These are phyloP conservation scores for Thaumetopoea pityocampa DNA, from an alignment of 1,140 invertebrate genomes.

Conservation along the genomic window DNA sequence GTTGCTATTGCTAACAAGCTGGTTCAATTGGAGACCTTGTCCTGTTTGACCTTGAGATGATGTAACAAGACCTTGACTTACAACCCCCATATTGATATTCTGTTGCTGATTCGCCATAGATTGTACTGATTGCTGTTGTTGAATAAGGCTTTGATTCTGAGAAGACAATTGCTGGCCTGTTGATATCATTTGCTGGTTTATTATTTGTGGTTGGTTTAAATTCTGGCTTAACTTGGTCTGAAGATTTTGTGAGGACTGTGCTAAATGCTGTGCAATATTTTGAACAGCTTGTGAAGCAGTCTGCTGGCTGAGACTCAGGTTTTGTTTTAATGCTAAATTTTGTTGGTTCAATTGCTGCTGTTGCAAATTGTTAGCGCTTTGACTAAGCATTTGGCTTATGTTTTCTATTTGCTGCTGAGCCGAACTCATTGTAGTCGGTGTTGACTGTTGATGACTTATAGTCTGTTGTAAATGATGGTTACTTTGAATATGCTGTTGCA, in stretches of 20 bases:
- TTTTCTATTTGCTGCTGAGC: conserved; percentile 71
- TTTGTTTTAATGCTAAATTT: conserved; percentile 62
- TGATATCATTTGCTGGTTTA: conserved; percentile 55
- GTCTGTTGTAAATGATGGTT: conserved; percentile 59
- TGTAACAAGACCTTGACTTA: conserved; percentile 53
- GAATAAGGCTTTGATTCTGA: conserved; percentile 55
- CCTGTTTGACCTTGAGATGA: conserved; percentile 48
- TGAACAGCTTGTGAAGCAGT: conserved; percentile 57
- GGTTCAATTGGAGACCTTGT: conserved; percentile 51
- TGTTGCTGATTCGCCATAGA: conserved; percentile 60
- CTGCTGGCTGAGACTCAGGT: conserved; percentile 58
- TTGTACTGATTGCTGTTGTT: conserved; percentile 65
- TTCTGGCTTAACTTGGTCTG: conserved; percentile 62
- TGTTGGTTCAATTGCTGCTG: conserved; percentile 61
- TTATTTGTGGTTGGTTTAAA: conserved; percentile 49
- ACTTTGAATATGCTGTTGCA: conserved; percentile 59
- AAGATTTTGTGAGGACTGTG: conserved; percentile 64
- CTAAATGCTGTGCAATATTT: conserved; percentile 67
- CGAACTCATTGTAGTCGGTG: conserved; percentile 51
- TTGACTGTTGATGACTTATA: conserved; percentile 56
- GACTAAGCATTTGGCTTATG: conserved; percentile 67
- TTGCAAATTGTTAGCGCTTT: conserved; percentile 66
- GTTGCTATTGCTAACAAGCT: conserved; percentile 46
- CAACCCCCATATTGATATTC: conserved; percentile 62
- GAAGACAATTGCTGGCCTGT: conserved; percentile 48